Evolutionary conservation across 2,888 invertebrate species (phyloP), one percentile per base, ranked within the genome.

Genomic region (Aspidapion aeneum): DNA sequence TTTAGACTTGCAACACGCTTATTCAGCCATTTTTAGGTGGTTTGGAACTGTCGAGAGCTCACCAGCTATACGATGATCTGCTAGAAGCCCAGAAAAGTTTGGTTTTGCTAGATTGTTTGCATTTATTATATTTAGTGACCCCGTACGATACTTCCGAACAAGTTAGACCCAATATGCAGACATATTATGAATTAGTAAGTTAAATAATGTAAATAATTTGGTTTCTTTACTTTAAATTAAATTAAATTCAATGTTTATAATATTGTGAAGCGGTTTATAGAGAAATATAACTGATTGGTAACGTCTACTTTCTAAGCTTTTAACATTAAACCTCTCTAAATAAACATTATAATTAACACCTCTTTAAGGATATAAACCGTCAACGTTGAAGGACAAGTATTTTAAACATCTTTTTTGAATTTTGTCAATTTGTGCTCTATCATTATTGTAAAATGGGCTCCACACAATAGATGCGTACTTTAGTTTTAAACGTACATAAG

Each of bases 101-200:
- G 62, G 91, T 96, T 16, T 82, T 98, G 56, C 80, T 88, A 71
- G 91, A 91, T 69, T 86, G 89, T 74, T 84, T 96, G 49, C 98
- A 98, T 79, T 82, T 98, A 18, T 81, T 98, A 58, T 96, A 92
- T 81, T 82, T 97, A 35, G 90, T 96, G 61, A 91, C 94, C 18
- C 92, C 93, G 16, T 88, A 93, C 76, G 89, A 91, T 73, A 77
- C 87, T 64, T 78, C 83, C 1, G 84, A 84, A 58, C 83, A 84
- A 60, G 76, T 89, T 18, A 81, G 78, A 57, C 86, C 85, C 0
- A 75, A 81, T 48, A 82, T 81, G 64, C 74, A 78, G 55, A 76
- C 82, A 57, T 90, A 87, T 73, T 88, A 87, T 73, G 80, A 84
- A 21, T 78, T 87, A 78, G 89, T 89, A 78, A 81, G 82, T 75